Conservation (phyloP, 2,888 invertebrate genomes). For the Aethes cnicana region DNA sequence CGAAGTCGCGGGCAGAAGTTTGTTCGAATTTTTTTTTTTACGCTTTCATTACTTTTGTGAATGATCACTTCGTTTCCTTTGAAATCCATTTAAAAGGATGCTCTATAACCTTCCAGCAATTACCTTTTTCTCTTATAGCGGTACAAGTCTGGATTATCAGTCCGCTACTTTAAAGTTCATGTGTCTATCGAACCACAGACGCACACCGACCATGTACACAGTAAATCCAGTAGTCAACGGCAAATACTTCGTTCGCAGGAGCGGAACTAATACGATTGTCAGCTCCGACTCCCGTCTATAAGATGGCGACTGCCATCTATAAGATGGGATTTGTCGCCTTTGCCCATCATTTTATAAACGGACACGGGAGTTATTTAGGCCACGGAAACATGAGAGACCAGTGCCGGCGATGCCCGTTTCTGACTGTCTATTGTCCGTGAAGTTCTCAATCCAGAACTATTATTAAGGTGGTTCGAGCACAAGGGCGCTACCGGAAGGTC, state of each 20-base stretch:
- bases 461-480: no score
- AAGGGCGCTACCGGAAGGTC: no score
- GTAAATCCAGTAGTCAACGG: slow-evolving; percentile 14
- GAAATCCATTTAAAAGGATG: no score
- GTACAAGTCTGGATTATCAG: slow-evolving; percentile 9
- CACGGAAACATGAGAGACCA: background rate
- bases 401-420: no score
- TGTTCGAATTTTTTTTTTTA: no score
- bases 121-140: background rate
- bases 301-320: slow-evolving; percentile 16
- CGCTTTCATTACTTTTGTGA: no score
- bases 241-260: slow-evolving; percentile 12
- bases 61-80: no score
- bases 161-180: slow-evolving; percentile 3
- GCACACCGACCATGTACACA: slow-evolving; percentile 3
- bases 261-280: slow-evolving; percentile 20
- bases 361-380: slow-evolving; percentile 6
- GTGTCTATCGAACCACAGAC: slow-evolving; percentile 14
- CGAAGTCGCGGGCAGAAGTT: no score
- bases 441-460: no score
- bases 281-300: slow-evolving; percentile 20
- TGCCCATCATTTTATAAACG: slow-evolving; percentile 6
- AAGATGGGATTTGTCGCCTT: slow-evolving; percentile 20
- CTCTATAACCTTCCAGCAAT: no score
- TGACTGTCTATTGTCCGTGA: no score